Conservation (phyloP, 2,888 invertebrate species). For the Drosophila infuscata region DNA sequence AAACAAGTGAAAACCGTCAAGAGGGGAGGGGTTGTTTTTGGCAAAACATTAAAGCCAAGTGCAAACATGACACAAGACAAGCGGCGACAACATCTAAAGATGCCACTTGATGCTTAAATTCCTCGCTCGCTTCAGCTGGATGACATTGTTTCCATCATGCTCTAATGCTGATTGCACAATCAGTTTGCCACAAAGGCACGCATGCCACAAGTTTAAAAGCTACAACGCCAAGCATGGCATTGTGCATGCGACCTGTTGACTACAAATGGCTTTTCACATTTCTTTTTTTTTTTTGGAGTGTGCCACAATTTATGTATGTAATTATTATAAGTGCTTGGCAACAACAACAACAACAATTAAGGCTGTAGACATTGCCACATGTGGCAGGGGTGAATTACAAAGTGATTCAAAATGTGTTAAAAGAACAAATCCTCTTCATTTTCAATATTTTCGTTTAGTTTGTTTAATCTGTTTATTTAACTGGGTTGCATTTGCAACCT, state of each 20-base stretch:
- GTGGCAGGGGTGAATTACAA: too few relatives aligned
- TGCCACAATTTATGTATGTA: conserved; percentile 20
- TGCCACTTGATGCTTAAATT: conserved; percentile 68
- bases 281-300: neutral
- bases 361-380: neutral
- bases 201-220: conserved; percentile 6
- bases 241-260: conserved; percentile 62
- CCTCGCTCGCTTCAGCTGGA: conserved; percentile 23
- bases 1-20: conserved; percentile 12
- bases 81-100: conserved; percentile 68
- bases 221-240: conserved; percentile 22
- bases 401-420: too few relatives aligned
- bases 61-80: conserved; percentile 73
- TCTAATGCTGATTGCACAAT: conserved; percentile 72
- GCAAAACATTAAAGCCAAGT: conserved; percentile 64
- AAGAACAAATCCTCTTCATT: too few relatives aligned
- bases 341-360: neutral
- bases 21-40: neutral
- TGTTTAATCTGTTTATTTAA: neutral
- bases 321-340: conserved; percentile 46
- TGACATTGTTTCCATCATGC: conserved; percentile 46
- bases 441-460: neutral
- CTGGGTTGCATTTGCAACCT: neutral
- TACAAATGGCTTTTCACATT: conserved; percentile 9
- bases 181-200: conserved; percentile 39